Conservation (phyloP, 2,888 invertebrate species). For the Ptychoptera contaminata region DNA sequence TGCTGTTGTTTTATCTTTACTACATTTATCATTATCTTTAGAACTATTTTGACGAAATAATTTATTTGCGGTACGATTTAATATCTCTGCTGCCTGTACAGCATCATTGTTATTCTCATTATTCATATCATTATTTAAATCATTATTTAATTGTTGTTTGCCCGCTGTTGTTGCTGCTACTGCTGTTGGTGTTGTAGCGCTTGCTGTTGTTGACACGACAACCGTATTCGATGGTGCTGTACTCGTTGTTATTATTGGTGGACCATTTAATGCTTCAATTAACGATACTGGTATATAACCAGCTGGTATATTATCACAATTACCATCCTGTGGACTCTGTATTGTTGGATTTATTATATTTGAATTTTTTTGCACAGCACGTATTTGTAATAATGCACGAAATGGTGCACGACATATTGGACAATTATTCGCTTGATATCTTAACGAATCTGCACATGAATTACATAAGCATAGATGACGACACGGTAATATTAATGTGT, state of each 20-base stretch:
- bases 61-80: not conserved
- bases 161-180: conserved; percentile 4
- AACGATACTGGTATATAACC: conserved; percentile 90
- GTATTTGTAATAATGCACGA: conserved; percentile 86
- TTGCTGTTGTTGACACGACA: too few relatives aligned
- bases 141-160: too few relatives aligned
- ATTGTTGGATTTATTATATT: conserved; percentile 12
- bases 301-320: conserved; percentile 54
- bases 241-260: conserved; percentile 35
- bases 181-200: not conserved
- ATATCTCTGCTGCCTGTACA: conserved; percentile 27
- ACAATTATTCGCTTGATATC: conserved; percentile 96
- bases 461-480: conserved; percentile 93
- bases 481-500: conserved; percentile 94
- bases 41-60: not conserved
- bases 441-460: conserved; percentile 89
- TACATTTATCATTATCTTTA: not conserved
- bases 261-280: conserved; percentile 92
- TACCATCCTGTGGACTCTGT: conserved; percentile 46
- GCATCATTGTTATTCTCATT: conserved; percentile 45
- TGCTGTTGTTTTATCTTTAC: too few relatives aligned
- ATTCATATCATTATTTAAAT: conserved; percentile 9
- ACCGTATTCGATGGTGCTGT: conserved; percentile 18
- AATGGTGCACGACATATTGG: conserved; percentile 99
- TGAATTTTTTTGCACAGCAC: conserved; percentile 68